phyloP scores from a whole-genome alignment of 2,888 invertebrate species.

The Drosophila nr. medialis region DNA sequence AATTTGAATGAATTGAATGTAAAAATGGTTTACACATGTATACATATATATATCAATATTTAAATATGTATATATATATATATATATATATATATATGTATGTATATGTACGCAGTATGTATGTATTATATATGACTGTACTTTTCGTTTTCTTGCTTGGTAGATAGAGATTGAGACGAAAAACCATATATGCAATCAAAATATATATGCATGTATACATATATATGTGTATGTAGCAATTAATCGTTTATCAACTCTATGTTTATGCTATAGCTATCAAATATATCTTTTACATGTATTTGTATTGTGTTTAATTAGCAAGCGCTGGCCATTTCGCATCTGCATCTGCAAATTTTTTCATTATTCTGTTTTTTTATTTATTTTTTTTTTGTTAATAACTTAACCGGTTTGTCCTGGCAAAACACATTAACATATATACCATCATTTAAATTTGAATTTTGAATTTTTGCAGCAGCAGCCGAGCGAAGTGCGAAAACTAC shows the following conservation, averaged over 20 bases:
- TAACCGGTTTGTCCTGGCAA: slow-evolving; percentile 46
- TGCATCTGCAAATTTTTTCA: slow-evolving; percentile 50
- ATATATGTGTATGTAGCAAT: slow-evolving; percentile 51
- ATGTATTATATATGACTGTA: slow-evolving; percentile 49
- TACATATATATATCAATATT: slow-evolving; percentile 15
- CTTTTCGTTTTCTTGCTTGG: slow-evolving; percentile 47
- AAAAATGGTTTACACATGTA: slow-evolving; percentile 72
- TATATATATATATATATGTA: slow-evolving; percentile 17
- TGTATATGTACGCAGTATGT: slow-evolving; percentile 24
- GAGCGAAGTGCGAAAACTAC: slow-evolving; percentile 55
- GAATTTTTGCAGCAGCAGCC: slow-evolving; percentile 52
- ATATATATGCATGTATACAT: slow-evolving; percentile 58
- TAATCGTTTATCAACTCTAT: slow-evolving; percentile 74
- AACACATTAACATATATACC: slow-evolving; percentile 43
- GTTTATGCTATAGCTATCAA: slow-evolving; percentile 68
- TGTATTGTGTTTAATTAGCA: slow-evolving; percentile 68
- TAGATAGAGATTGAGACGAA: slow-evolving; percentile 66
- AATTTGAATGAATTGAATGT: slow-evolving; percentile 76
- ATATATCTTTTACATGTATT: slow-evolving; percentile 70
- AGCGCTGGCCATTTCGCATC: slow-evolving; percentile 56
- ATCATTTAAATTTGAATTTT: slow-evolving; percentile 48
- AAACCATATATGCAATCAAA: slow-evolving; percentile 73
- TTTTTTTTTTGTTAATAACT: slow-evolving; percentile 43
- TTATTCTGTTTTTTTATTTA: background rate
- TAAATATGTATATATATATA: slow-evolving; percentile 36